Evolutionary conservation across 2,888 invertebrate species (phyloP), one percentile per base, ranked within the genome.

Genomic region (Hemaris fuciformis): DNA sequence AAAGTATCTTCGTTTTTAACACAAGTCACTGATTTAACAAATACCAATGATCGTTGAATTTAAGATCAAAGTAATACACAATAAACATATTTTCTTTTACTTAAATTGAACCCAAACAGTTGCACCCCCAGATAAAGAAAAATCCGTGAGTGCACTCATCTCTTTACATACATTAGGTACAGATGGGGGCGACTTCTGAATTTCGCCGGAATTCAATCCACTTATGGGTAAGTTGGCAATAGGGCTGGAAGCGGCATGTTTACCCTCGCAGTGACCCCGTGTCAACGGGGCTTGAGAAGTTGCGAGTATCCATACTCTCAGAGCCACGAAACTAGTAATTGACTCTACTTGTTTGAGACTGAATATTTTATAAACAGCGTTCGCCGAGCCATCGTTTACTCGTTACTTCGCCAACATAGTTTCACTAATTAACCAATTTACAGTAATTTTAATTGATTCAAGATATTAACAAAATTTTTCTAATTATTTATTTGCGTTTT

Each of bases 171-270:
- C 46, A 46, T 46, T 59, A 46, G 68, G 66, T 68, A 74, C 68
- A 66, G 66, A 72, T 69, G 72, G 73, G n/a, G 70, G 66, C 67
- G 71, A 75, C 74, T 72, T 77, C 75, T 72, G 71, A 77, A 77
- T 77, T 74, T 71, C 71, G 69, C 64, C 73, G 66, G 73, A 79
- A 85, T 82, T 81, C 83, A 87, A 88, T 88, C 83, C 84, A 87
- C 87, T 88, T 85, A 87, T 81, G 77, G 77, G 70, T 72, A 83
- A 85, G 84, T 85, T 83, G 73, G 80, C 81, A 80, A 83, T 85
- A 80, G 83, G 81, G 77, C 77, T 81, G 81, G 76, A 81, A 84
- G 72, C 75, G 80, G 75, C 73, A 67, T 87, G 83, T 87, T 88
- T 86, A 82, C 85, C 80, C 81, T 78, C 79, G 69, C 74, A 74